Evolutionary conservation across 2,888 invertebrate species (phyloP).

Genomic region (Acleris laterana): DNA sequence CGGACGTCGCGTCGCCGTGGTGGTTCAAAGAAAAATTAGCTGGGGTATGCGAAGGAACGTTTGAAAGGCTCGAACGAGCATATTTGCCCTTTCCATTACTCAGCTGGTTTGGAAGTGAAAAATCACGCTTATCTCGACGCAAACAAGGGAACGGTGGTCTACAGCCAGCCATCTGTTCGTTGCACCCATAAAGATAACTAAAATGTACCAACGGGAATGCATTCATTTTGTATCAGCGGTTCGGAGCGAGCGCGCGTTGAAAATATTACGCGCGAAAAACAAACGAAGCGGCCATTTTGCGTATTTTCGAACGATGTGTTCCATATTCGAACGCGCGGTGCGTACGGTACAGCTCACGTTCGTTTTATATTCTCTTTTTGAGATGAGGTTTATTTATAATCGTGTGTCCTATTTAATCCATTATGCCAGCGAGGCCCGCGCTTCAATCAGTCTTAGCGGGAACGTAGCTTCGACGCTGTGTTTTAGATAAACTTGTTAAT

Average conservation of each 20-base stretch:
- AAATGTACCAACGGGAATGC: conserved; percentile 73
- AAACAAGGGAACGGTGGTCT: conserved; percentile 76
- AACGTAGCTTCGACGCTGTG: conserved; percentile 75
- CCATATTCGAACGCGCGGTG: conserved; percentile 82
- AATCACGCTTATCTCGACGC: conserved; percentile 80
- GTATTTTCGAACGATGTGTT: conserved; percentile 79
- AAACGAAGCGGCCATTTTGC: conserved; percentile 72
- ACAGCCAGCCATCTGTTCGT: conserved; percentile 80
- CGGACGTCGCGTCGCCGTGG: conserved; percentile 26
- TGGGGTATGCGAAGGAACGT: conserved; percentile 63
- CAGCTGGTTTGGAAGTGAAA: conserved; percentile 80
- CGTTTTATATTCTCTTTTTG: conserved; percentile 78
- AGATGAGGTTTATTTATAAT: conserved; percentile 83
- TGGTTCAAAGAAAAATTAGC: conserved; percentile 69
- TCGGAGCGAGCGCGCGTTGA: conserved; percentile 63
- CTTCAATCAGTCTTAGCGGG: conserved; percentile 77
- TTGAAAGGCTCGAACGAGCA: conserved; percentile 65
- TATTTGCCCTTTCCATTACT: conserved; percentile 76
- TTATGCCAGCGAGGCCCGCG: conserved; percentile 71
- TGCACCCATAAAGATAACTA: conserved; percentile 83
- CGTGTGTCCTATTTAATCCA: conserved; percentile 84
- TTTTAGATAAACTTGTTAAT: conserved; percentile 53
- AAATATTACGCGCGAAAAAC: conserved; percentile 76
- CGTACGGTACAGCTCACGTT: conserved; percentile 66
- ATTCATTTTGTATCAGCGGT: conserved; percentile 74